phyloP scores from a whole-genome alignment of 2,888 invertebrate species.

The Erebia ligea region DNA sequence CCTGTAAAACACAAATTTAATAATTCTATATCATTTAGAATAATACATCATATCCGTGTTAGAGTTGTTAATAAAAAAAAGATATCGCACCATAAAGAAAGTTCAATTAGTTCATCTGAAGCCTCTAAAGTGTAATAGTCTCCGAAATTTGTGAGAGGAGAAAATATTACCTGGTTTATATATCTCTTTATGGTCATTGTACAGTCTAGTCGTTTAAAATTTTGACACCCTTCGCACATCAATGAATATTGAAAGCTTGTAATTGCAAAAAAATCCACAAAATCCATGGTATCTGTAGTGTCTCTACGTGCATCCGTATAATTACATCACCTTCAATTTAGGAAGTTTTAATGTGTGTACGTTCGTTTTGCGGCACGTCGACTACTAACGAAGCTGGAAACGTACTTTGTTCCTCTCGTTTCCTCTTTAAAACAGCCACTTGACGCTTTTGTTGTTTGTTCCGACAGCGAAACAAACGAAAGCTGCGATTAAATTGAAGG shows the following conservation, averaged over 20 bases:
- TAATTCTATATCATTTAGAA: no score
- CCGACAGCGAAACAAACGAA: slow-evolving; percentile 68
- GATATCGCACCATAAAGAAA: no score
- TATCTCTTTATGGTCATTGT: background rate
- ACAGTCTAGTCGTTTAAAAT: background rate
- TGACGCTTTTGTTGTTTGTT: slow-evolving; percentile 68
- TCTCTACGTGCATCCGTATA: slow-evolving; percentile 46
- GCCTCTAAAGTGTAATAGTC: no score
- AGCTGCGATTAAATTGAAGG: slow-evolving; percentile 61
- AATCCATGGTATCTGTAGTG: background rate
- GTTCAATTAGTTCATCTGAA: no score
- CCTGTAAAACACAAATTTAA: no score
- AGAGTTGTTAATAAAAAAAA: no score
- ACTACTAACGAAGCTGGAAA: slow-evolving; percentile 69
- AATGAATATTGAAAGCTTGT: background rate
- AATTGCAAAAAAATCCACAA: slow-evolving; percentile 1
- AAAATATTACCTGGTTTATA: no score
- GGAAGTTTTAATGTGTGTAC: slow-evolving; percentile 79
- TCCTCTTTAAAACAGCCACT: slow-evolving; percentile 62
- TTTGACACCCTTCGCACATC: background rate
- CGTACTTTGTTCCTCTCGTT: slow-evolving; percentile 65
- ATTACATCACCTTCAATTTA: slow-evolving; percentile 68
- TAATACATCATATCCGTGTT: no score
- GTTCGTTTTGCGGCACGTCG: slow-evolving; percentile 62
- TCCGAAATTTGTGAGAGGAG: no score